These are phyloP conservation scores for Drosophila serrata DNA, from an alignment of 1,140 invertebrate species.

Conservation along the genomic window DNA sequence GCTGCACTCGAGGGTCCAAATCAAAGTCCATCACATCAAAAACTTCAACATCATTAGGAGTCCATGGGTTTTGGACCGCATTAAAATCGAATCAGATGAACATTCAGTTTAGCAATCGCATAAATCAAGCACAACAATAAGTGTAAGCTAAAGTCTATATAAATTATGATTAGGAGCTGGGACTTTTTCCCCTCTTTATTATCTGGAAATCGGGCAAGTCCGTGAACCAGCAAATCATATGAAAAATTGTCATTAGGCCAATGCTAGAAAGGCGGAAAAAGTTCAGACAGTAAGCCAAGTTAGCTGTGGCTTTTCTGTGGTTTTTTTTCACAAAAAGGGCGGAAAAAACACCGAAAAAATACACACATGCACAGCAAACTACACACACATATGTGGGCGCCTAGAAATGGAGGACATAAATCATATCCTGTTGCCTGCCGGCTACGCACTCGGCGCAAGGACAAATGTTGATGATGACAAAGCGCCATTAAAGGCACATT, in stretches of 20 bases:
- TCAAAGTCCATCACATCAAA: constrained; percentile 38
- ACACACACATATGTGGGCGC: constrained; percentile 37
- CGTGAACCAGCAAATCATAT: constrained; percentile 57
- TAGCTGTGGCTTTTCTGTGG: constrained; percentile 61
- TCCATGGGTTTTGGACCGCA: constrained; percentile 26
- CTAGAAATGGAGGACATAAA: constrained; percentile 67
- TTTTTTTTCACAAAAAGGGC: constrained; percentile 12
- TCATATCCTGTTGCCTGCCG: constrained; percentile 66
- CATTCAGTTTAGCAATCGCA: constrained; percentile 35
- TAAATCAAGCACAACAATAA: constrained; percentile 53
- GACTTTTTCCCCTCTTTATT: constrained; percentile 35
- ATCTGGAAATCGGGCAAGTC: constrained; percentile 56
- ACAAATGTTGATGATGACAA: constrained; percentile 84
- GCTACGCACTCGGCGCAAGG: constrained; percentile 77
- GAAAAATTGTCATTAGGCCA: constrained; percentile 79
- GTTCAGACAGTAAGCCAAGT: constrained; percentile 54
- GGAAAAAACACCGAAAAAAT: constrained; percentile 8
- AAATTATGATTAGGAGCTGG: constrained; percentile 73
- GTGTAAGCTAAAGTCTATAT: constrained; percentile 56
- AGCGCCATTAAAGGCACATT: constrained; percentile 81
- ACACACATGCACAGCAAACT: constrained; percentile 25
- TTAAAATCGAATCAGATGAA: constrained; percentile 55
- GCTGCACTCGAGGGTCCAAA: constrained; percentile 16
- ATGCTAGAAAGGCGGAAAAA: constrained; percentile 34
- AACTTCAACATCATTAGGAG: constrained; percentile 10